Conservation (phyloP, 64 coral and sea anemone genomes). For the Platygyra sinensis region DNA sequence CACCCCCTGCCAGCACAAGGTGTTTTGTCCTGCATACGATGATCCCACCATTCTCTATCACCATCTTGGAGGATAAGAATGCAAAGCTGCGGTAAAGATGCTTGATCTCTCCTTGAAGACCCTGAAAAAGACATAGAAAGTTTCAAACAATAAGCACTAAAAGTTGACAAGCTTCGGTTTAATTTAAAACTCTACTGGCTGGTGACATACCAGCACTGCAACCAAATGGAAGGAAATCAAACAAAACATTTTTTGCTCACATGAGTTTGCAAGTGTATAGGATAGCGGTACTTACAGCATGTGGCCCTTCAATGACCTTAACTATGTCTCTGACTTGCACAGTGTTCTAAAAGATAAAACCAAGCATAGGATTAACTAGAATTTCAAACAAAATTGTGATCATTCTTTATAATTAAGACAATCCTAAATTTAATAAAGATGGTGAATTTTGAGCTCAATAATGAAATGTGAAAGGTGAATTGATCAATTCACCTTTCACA, state of each 20-base stretch:
- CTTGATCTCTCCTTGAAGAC: slow-evolving; percentile 94
- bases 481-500: too few relatives aligned
- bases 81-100: slow-evolving; percentile 97
- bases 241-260: too few relatives aligned
- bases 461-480: too few relatives aligned
- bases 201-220: too few relatives aligned
- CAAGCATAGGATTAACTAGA: neutral
- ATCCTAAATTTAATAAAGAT: too few relatives aligned
- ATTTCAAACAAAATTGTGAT: neutral
- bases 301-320: slow-evolving; percentile 94
- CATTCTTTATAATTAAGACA: too few relatives aligned
- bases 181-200: too few relatives aligned
- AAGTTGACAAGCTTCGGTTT: too few relatives aligned
- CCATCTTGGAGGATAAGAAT: slow-evolving; percentile 97
- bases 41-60: slow-evolving; percentile 96
- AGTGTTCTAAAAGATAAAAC: slow-evolving; percentile 71
- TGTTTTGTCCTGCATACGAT: slow-evolving; percentile 90
- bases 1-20: slow-evolving; percentile 86
- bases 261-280: neutral
- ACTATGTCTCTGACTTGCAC: slow-evolving; percentile 95
- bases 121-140: slow-evolving; percentile 11
- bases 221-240: too few relatives aligned
- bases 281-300: slow-evolving; percentile 61
- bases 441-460: too few relatives aligned
- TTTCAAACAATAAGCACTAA: neutral